Evolutionary conservation across 1,140 invertebrate genomes (phyloP), one percentile per base, ranked within the genome.

Genomic region (Galleria mellonella): DNA sequence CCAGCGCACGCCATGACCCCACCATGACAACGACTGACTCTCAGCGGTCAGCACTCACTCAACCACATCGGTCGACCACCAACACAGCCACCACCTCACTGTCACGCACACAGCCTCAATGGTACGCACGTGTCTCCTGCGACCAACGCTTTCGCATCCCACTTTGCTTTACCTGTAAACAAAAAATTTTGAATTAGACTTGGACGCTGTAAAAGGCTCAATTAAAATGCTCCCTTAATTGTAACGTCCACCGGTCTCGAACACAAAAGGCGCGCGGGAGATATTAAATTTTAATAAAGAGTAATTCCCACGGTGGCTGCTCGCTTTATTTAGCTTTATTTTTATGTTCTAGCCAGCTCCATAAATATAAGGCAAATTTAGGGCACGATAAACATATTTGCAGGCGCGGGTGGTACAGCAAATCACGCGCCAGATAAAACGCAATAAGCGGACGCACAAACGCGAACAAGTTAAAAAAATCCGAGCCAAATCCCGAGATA

Each of bases 381-480:
- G 66, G 54, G 32, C 47, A 55, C 57, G 61, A 60, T 66, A 70
- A 72, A 75, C 62, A 71, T 72, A 68, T 72, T 75, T 72, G 64
- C 51, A 40, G 50, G 39, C 45, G 57, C 43, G 38, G 40, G 27
- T 17, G 48, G 32, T 51, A 42, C 42, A 51, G 58, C 51, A 51
- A 72, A 72, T 71, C 65, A 64, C 56, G 48, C 62, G 56, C 60
- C 68, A 57, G 60, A 72, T 67, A 62, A 48, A 71, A 71, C 69
- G 69, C 62, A 72, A 72, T 73, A 76, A 78, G 61, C 71, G 62
- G 53, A 65, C 67, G 69, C 63, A 71, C 62, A 71, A 69, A 77
- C 65, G 65, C 47, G 61, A 67, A 69, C 66, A 72, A 76, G 61
- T 71, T 72, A 76, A 78, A 77, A 76, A 70, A 76, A 67, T 66